Evolutionary conservation across 2,113 vertebrate species (phyloP).

Genomic region (Pyxicephalus adspersus): DNA sequence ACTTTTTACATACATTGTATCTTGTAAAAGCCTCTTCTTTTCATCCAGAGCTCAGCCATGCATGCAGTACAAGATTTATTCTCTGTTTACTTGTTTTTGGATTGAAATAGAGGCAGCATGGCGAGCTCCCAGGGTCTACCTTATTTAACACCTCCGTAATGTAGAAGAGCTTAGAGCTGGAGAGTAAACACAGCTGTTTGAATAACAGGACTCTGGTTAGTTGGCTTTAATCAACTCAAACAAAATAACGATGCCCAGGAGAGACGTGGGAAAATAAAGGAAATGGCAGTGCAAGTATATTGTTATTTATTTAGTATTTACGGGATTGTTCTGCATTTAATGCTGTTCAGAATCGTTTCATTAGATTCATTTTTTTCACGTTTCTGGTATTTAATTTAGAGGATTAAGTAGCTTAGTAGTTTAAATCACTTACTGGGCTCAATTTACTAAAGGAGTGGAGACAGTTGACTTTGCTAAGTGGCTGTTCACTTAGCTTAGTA

Average conservation of each 20-base stretch:
- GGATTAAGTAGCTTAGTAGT: not conserved
- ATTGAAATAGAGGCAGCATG: slow-evolving; percentile 24
- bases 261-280: slow-evolving; percentile 29
- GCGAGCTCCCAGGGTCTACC: not conserved
- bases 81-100: slow-evolving; percentile 18
- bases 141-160: slow-evolving; percentile 35
- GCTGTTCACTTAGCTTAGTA: no score
- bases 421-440: not conserved
- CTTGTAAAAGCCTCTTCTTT: not conserved
- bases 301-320: slow-evolving; percentile 38
- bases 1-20: not conserved
- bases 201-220: slow-evolving; percentile 33
- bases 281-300: slow-evolving; percentile 18
- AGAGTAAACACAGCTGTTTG: slow-evolving; percentile 45
- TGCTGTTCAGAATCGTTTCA: not conserved
- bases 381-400: slow-evolving; percentile 15
- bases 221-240: slow-evolving; percentile 41
- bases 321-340: not conserved
- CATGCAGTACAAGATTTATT: slow-evolving; percentile 27
- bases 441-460: no score
- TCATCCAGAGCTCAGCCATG: not conserved
- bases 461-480: no score
- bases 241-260: slow-evolving; percentile 20
- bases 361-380: not conserved
- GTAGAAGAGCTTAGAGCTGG: slow-evolving; percentile 35